Evolutionary conservation across 2,113 vertebrate genomes (phyloP).

Genomic region (Nematolebias whitei): DNA sequence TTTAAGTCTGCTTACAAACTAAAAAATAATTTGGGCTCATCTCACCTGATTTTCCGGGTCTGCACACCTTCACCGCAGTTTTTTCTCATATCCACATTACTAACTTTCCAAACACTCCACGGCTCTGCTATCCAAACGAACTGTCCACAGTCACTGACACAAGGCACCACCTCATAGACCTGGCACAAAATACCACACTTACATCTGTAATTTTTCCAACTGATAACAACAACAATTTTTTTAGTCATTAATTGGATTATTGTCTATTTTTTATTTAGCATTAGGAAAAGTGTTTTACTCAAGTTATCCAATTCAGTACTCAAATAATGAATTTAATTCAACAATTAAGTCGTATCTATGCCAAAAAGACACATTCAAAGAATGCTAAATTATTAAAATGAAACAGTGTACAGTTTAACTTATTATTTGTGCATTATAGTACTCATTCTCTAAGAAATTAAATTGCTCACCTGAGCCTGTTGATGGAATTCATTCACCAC

Average conservation of each 20-base stretch:
- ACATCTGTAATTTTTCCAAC: background rate
- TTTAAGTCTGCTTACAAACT: too few species aligned
- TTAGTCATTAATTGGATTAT: too few species aligned
- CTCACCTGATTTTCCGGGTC: conserved; percentile 95
- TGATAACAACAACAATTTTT: too few species aligned
- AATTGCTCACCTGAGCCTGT: conserved; percentile 76
- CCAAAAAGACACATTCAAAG: too few species aligned
- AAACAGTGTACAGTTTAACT: too few species aligned
- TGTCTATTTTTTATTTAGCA: too few species aligned
- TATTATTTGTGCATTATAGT: too few species aligned
- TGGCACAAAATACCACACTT: conserved; percentile 52
- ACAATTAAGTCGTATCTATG: too few species aligned
- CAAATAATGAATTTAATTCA: too few species aligned
- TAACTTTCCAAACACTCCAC: conserved; percentile 97
- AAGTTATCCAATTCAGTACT: too few species aligned
- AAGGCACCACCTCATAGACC: conserved; percentile 97
- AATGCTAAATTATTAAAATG: too few species aligned
- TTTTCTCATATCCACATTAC: conserved; percentile 88
- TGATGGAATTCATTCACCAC: conserved; percentile 22
- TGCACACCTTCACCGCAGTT: conserved; percentile 97
- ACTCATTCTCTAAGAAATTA: background rate
- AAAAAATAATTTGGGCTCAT: background rate
- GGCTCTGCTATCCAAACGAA: conserved; percentile 92
- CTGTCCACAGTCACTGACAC: conserved; percentile 94
- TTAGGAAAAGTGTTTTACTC: too few species aligned